Percentiles rank a stretch among this genome's conserved stretches.
Conservation (phyloP, 2,888 invertebrate genomes). For the Zeuzera pyrina region DNA sequence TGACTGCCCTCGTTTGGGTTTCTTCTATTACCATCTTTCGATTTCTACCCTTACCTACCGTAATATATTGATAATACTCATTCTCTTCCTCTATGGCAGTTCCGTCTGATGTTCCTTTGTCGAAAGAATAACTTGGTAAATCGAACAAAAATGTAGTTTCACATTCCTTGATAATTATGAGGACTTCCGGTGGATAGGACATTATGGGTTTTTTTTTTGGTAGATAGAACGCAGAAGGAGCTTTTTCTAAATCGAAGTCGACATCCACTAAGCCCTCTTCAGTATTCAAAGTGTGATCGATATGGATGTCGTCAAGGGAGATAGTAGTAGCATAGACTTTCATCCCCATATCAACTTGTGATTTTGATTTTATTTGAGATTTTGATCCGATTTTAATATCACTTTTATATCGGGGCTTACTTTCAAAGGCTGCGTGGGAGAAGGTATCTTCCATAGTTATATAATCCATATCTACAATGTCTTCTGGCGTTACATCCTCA, state of each 20-base stretch:
- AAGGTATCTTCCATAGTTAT: slow-evolving; percentile 43
- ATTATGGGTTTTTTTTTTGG: slow-evolving; percentile 37
- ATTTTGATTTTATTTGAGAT: no score
- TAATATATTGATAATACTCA: slow-evolving; percentile 77
- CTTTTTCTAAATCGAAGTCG: slow-evolving; percentile 35
- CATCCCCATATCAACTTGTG: slow-evolving; percentile 25
- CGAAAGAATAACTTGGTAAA: slow-evolving; percentile 75
- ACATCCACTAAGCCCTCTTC: slow-evolving; percentile 38
- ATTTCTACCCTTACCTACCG: slow-evolving; percentile 77
- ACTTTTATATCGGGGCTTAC: slow-evolving; percentile 29
- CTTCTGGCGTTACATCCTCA: slow-evolving; percentile 45
- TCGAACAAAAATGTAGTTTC: slow-evolving; percentile 77
- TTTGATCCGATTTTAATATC: no score
- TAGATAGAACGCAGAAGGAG: slow-evolving; percentile 57
- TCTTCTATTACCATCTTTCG: slow-evolving; percentile 78
- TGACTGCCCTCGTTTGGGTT: slow-evolving; percentile 76
- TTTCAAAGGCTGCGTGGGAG: slow-evolving; percentile 50
- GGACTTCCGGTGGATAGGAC: slow-evolving; percentile 71
- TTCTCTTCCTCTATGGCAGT: slow-evolving; percentile 74
- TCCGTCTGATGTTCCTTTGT: slow-evolving; percentile 74
- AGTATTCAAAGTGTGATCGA: slow-evolving; percentile 61
- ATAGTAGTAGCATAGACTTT: slow-evolving; percentile 62
- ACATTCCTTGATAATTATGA: slow-evolving; percentile 78
- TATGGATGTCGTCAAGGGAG: slow-evolving; percentile 65
- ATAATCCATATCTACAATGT: slow-evolving; percentile 35